Conservation (phyloP, 1,140 invertebrate genomes). For the Zaprionus davidi region DNA sequence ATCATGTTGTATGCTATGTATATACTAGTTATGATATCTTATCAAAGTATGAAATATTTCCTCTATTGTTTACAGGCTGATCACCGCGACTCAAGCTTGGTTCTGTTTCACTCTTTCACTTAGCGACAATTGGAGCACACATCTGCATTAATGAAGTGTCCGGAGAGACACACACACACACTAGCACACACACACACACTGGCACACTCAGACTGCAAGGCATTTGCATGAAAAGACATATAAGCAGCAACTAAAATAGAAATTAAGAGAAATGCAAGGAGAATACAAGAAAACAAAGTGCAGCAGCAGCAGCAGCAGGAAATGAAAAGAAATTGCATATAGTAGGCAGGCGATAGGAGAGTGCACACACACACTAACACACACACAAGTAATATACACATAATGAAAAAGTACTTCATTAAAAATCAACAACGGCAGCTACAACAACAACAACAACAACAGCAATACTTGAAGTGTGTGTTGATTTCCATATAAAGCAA, state of each 20-base stretch:
- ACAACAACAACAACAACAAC: constrained; percentile 47
- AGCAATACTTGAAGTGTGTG: constrained; percentile 62
- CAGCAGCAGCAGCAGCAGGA: constrained; percentile 55
- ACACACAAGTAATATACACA: constrained; percentile 48
- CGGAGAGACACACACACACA: constrained; percentile 39
- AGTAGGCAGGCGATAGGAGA: constrained; percentile 3
- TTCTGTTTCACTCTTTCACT: constrained; percentile 51
- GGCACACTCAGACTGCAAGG: constrained; percentile 21
- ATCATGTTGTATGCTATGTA: too few relatives aligned
- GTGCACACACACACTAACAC: not conserved
- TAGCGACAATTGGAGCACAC: constrained; percentile 67
- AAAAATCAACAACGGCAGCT: constrained; percentile 67
- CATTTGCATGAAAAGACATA: constrained; percentile 72
- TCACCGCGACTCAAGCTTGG: not conserved
- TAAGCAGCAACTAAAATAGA: constrained; percentile 69
- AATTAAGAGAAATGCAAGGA: constrained; percentile 66
- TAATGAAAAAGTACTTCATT: constrained; percentile 81
- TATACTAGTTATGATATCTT: not conserved
- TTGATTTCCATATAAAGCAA: constrained; percentile 77
- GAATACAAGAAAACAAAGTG: constrained; percentile 34
- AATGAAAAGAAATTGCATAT: constrained; percentile 78
- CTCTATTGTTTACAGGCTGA: not conserved
- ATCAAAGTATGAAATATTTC: too few relatives aligned
- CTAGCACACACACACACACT: constrained; percentile 23
- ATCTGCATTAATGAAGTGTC: constrained; percentile 60